Evolutionary conservation across 23 tunicate genomes (phyloP).

Genomic region (Ciona savignyi): DNA sequence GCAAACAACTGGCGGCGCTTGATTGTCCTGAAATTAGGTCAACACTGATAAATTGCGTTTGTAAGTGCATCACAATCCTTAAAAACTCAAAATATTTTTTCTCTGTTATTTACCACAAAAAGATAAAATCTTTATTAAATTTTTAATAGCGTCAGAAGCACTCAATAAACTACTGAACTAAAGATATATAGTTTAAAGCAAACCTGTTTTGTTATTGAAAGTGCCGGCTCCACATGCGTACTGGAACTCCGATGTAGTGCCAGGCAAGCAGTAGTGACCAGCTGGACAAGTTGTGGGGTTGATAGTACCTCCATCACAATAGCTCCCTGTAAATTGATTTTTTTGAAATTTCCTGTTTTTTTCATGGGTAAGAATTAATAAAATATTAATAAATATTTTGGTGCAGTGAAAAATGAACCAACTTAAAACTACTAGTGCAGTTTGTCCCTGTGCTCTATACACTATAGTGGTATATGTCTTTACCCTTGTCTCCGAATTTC

Average conservation of each 20-base stretch:
- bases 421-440: too few relatives aligned
- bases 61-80: too few relatives aligned
- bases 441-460: too few relatives aligned
- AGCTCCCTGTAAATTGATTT: conserved; percentile 59
- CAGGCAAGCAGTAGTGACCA: conserved; percentile 71
- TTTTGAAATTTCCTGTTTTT: too few relatives aligned
- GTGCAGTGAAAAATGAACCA: too few relatives aligned
- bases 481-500: too few relatives aligned
- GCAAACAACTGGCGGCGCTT: conserved; percentile 19
- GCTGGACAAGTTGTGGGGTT: conserved; percentile 41
- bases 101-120: neutral
- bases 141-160: too few relatives aligned
- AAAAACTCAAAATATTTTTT: neutral
- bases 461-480: too few relatives aligned
- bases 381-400: too few relatives aligned
- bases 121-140: neutral
- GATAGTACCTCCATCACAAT: conserved; percentile 76
- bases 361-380: too few relatives aligned
- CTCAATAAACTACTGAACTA: neutral
- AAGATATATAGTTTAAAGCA: neutral
- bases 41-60: neutral
- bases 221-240: conserved; percentile 84
- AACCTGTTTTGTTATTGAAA: conserved; percentile 78
- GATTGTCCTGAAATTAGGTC: conserved; percentile 14
- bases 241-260: conserved; percentile 37